phyloP scores from a whole-genome alignment of 2,888 invertebrate genomes.

The Thera britannica region DNA sequence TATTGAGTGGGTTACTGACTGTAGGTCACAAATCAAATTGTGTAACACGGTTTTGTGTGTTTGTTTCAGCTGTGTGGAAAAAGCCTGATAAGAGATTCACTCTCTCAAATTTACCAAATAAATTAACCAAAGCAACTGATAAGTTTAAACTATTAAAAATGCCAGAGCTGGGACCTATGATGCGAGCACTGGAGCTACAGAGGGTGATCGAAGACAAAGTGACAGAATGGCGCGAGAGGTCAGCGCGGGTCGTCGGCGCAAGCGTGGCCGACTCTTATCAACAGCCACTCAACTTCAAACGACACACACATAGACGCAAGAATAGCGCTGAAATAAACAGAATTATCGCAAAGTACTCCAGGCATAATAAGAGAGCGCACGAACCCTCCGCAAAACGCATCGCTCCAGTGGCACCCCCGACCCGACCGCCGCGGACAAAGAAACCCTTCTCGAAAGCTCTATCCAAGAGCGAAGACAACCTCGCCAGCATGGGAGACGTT shows the following conservation, averaged over 20 bases:
- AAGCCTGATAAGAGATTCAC: slow-evolving; percentile 36
- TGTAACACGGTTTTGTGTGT: slow-evolving; percentile 34
- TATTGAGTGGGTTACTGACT: slow-evolving; percentile 12
- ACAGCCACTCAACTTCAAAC: slow-evolving; percentile 80
- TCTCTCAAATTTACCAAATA: slow-evolving; percentile 31
- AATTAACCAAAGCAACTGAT: slow-evolving; percentile 37
- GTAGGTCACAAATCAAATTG: slow-evolving; percentile 36
- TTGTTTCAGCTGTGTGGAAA: slow-evolving; percentile 41
- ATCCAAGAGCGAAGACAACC: slow-evolving; percentile 77
- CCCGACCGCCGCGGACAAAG: slow-evolving; percentile 66
- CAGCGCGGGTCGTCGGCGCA: slow-evolving; percentile 76
- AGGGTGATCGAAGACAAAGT: slow-evolving; percentile 81
- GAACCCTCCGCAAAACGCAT: slow-evolving; percentile 58
- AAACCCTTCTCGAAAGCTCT: slow-evolving; percentile 59
- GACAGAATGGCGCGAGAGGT: slow-evolving; percentile 82
- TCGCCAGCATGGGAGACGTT: slow-evolving; percentile 67
- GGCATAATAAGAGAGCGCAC: slow-evolving; percentile 71
- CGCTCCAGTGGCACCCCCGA: slow-evolving; percentile 58
- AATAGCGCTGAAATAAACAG: slow-evolving; percentile 82
- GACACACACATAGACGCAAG: slow-evolving; percentile 80
- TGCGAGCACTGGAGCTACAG: slow-evolving; percentile 80
- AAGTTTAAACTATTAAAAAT: slow-evolving; percentile 56
- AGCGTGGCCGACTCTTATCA: slow-evolving; percentile 81
- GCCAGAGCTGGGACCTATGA: slow-evolving; percentile 80
- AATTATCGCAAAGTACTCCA: slow-evolving; percentile 83